Conservation (phyloP, 53 echinoderm and acorn worm species). For the Holothuria scabra region DNA sequence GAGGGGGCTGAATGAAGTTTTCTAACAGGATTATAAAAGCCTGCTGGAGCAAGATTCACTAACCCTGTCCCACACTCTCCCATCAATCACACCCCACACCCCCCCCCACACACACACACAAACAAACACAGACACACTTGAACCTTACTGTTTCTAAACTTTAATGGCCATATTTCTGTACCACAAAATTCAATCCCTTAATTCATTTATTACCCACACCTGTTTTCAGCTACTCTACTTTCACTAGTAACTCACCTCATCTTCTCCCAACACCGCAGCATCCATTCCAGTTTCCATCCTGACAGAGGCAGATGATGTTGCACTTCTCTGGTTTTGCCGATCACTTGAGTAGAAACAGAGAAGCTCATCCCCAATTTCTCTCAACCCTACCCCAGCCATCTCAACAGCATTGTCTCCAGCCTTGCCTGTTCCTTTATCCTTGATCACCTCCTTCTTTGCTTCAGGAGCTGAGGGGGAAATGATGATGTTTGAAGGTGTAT, state of each 20-base stretch:
- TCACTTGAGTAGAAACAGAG: constrained; percentile 79
- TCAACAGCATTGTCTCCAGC: constrained; percentile 12
- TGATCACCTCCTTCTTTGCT: constrained; percentile 13
- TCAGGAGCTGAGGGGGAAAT: constrained; percentile 9
- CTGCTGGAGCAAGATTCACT: too few species aligned
- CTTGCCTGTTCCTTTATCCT: constrained; percentile 45
- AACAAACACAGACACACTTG: too few species aligned
- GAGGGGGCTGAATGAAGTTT: too few species aligned
- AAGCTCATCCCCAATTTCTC: constrained; percentile 93
- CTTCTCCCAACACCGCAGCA: constrained; percentile 66
- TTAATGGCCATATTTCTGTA: too few species aligned
- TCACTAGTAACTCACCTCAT: constrained; percentile 49
- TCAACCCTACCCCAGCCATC: constrained; percentile 64
- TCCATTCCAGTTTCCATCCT: constrained; percentile 73
- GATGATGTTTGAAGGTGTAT: neutral
- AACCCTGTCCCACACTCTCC: too few species aligned
- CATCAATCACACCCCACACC: too few species aligned
- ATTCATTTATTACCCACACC: too few species aligned
- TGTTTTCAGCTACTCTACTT: too few species aligned
- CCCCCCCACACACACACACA: too few species aligned
- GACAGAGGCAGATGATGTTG: constrained; percentile 42
- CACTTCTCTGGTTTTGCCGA: constrained; percentile 29
- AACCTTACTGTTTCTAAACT: too few species aligned
- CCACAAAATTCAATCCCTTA: too few species aligned
- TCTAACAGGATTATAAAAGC: too few species aligned